Base-by-base conservation (phyloP, 1,140 invertebrate genomes). In the Paralvinella palmiformis region DNA sequence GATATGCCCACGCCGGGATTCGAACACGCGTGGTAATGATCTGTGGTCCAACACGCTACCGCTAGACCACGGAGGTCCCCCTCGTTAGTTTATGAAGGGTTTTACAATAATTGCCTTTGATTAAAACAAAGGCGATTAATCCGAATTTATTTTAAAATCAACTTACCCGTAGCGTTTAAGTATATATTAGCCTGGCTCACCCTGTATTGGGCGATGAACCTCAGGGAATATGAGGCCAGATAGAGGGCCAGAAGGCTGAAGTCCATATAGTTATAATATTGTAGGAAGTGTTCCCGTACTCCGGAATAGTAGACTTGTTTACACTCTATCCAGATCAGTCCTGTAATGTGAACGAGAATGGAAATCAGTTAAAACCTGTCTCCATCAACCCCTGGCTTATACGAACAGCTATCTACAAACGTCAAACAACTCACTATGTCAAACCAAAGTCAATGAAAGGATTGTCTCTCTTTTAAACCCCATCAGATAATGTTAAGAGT, bases 191-290 rank as follows among this genome's bases (percentile, higher is more conserved):
- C 59, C 27, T 22, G 24, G 4, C 35, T 64, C 6, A 65, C 20
- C 32, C 63, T 53, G 24, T 37, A 48, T 20, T 64, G 33, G 4
- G 37, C 35, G 13, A 37, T 29, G 22, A 66, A 58, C 22, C 65
- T 4, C 2, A 70, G 58, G 15, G 64, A 37, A 44, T 70, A 70
- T 17, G 69, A 69, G 33, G 59, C 59, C 3, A 67, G 33, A 45
- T 70, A 70, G 20, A 70, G 62, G 29, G 62, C 29, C n/a, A 67
- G 65, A 35, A 70, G 63, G 22, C 31, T 24, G 29, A 62, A 52
- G 52, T 69, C 63, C 37, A 70, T 33, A 24, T 64, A 66, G 56
- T 69, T 70, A 52, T 70, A 70, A n/a, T 60, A 60, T 36, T 60
- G 58, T 17, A 60, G 33, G 37, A 60, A 60, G 35, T 60, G 58